Evolutionary conservation across 1,140 invertebrate genomes (phyloP).

Genomic region (Bombus soroeensis): DNA sequence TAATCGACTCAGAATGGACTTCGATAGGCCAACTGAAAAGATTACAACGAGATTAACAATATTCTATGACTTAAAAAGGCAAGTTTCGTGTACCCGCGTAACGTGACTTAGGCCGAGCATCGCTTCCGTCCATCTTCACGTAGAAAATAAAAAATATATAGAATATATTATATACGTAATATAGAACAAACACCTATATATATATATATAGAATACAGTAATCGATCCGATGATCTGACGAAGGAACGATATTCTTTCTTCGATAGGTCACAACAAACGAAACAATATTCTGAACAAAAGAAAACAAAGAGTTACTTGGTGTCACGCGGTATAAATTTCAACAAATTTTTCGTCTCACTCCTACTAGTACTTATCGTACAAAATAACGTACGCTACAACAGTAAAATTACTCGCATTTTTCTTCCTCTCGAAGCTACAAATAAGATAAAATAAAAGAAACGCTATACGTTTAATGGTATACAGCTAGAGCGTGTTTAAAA

Average conservation of each 20-base stretch:
- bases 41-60: conserved; percentile 22
- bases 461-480: not conserved
- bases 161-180: conserved; percentile 36
- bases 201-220: conserved; percentile 24
- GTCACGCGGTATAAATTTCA: conserved; percentile 15
- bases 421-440: not conserved
- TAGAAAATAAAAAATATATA: conserved; percentile 51
- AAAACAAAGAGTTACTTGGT: conserved; percentile 29
- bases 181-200: conserved; percentile 35
- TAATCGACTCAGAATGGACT: conserved; percentile 35
- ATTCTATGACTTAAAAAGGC: conserved; percentile 59
- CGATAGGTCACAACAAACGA: conserved; percentile 33
- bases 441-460: not conserved
- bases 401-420: not conserved
- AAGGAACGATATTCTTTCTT: conserved; percentile 38
- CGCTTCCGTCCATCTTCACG: conserved; percentile 52
- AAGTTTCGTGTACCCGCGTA: conserved; percentile 51
- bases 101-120: conserved; percentile 64
- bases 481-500: not conserved
- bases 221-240: conserved; percentile 23
- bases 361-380: not conserved
- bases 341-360: not conserved
- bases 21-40: conserved; percentile 15
- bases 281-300: conserved; percentile 26
- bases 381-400: not conserved